Conservation (phyloP, 1,140 invertebrate species). For the Lordiphosa stackelbergi region DNA sequence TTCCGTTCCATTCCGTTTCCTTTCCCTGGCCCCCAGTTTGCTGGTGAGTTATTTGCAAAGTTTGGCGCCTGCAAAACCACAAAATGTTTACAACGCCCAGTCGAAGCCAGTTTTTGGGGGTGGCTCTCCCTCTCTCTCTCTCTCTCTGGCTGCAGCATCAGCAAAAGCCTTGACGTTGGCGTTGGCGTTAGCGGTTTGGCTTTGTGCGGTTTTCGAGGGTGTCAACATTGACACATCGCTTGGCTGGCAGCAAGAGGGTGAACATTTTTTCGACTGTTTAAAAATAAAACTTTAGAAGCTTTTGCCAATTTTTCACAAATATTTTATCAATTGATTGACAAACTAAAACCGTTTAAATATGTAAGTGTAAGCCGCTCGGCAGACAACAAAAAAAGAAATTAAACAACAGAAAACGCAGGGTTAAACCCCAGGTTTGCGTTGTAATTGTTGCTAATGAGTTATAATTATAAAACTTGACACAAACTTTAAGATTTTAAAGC, state of each 20-base stretch:
- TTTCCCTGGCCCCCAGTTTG: background rate
- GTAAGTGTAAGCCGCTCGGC: too few species aligned
- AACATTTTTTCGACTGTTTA: conserved; percentile 14
- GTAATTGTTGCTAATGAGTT: too few species aligned
- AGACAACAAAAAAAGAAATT: too few species aligned
- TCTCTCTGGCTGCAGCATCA: conserved; percentile 13
- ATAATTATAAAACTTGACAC: too few species aligned
- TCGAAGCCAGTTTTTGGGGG: conserved; percentile 11
- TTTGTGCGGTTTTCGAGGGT: conserved; percentile 58
- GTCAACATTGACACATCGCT: conserved; percentile 71
- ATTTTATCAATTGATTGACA: too few species aligned
- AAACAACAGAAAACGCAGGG: too few species aligned
- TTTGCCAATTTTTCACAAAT: conserved; percentile 25
- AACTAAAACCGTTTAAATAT: too few species aligned
- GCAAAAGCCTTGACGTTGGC: conserved; percentile 3
- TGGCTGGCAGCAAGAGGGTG: conserved; percentile 5
- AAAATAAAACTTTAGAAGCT: background rate
- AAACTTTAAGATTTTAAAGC: background rate
- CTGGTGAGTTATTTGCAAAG: conserved; percentile 65
- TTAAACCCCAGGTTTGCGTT: too few species aligned
- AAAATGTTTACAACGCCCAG: conserved; percentile 61
- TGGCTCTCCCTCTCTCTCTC: conserved; percentile 9
- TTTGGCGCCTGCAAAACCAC: conserved; percentile 63
- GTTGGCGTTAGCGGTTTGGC: conserved; percentile 48
- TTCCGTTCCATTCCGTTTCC: conserved; percentile 26